Percentiles rank a stretch among this genome's conserved stretches.
phyloP scores from a whole-genome alignment of 2,797 vertebrate genomes.

The Ptychadena robeensis region DNA sequence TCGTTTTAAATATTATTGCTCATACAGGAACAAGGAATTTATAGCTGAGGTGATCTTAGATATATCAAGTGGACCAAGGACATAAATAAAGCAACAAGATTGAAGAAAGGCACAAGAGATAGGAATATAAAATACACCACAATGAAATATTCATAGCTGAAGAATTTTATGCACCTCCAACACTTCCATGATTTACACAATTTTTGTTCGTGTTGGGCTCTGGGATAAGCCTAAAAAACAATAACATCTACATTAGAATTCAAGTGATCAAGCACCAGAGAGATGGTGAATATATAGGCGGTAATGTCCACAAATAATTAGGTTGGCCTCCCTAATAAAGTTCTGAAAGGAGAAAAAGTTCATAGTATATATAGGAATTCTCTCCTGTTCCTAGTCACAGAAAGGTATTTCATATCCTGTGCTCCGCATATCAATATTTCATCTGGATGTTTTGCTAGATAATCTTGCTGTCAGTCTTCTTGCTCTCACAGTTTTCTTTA shows the following conservation, averaged over 20 bases:
- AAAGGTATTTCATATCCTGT: background rate
- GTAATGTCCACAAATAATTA: background rate
- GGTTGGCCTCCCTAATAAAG: background rate
- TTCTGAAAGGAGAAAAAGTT: background rate
- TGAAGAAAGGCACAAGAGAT: slow-evolving; percentile 70
- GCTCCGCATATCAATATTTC: slow-evolving; percentile 28
- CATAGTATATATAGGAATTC: background rate
- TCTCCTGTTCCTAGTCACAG: background rate
- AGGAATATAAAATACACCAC: slow-evolving; percentile 71
- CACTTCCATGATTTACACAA: slow-evolving; percentile 69
- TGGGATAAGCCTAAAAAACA: slow-evolving; percentile 67
- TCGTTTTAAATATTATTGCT: background rate
- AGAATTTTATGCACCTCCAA: slow-evolving; percentile 72
- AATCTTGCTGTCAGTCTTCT: slow-evolving; percentile 9
- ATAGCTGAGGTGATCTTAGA: slow-evolving; percentile 7
- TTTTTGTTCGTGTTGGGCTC: slow-evolving; percentile 64
- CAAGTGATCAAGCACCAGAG: slow-evolving; percentile 60
- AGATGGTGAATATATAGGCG: background rate
- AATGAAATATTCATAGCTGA: slow-evolving; percentile 75
- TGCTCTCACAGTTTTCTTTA: background rate
- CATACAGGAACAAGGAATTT: slow-evolving; percentile 7
- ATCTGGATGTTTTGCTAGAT: slow-evolving; percentile 10
- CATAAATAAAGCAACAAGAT: slow-evolving; percentile 57
- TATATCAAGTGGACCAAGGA: slow-evolving; percentile 13
- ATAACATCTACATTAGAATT: slow-evolving; percentile 69